Evolutionary conservation across 2,888 invertebrate genomes (phyloP).

Genomic region (Alloscopus bannaensis): DNA sequence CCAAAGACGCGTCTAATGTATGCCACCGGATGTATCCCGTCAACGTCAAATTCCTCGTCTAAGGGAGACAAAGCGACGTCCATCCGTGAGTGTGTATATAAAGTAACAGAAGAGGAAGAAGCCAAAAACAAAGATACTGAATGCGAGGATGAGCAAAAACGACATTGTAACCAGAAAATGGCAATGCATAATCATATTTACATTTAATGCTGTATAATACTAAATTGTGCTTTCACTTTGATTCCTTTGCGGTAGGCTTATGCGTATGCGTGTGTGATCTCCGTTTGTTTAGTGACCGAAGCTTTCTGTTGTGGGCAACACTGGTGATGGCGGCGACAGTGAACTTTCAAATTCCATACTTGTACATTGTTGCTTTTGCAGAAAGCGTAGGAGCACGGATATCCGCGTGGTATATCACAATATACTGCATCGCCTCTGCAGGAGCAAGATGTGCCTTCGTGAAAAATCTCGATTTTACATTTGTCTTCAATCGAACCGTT

Average conservation of each 20-base stretch:
- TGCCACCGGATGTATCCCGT: slow-evolving; percentile 5
- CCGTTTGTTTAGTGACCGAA: slow-evolving; percentile 57
- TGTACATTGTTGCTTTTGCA: slow-evolving; percentile 61
- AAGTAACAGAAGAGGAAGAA: slow-evolving; percentile 7
- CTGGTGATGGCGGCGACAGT: slow-evolving; percentile 61
- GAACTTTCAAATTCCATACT: slow-evolving; percentile 61
- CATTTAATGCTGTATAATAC: too few relatives aligned
- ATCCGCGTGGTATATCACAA: slow-evolving; percentile 49
- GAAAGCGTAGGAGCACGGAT: slow-evolving; percentile 26
- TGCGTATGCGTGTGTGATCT: slow-evolving; percentile 69
- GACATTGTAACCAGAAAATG: background rate
- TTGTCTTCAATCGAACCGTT: slow-evolving; percentile 32
- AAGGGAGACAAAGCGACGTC: background rate
- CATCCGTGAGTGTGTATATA: slow-evolving; percentile 35
- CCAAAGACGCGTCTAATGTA: slow-evolving; percentile 48
- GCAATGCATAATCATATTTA: too few relatives aligned
- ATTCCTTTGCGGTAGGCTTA: slow-evolving; percentile 55
- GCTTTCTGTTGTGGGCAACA: slow-evolving; percentile 65
- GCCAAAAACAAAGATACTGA: background rate
- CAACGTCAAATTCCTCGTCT: background rate
- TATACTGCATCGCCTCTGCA: slow-evolving; percentile 37
- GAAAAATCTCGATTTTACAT: slow-evolving; percentile 36
- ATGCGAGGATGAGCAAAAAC: slow-evolving; percentile 14
- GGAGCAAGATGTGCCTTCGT: slow-evolving; percentile 21
- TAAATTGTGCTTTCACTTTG: background rate